Evolutionary conservation across 2,797 vertebrate species (phyloP), one percentile per base, ranked within the genome.

Genomic region (Danionella dracula): DNA sequence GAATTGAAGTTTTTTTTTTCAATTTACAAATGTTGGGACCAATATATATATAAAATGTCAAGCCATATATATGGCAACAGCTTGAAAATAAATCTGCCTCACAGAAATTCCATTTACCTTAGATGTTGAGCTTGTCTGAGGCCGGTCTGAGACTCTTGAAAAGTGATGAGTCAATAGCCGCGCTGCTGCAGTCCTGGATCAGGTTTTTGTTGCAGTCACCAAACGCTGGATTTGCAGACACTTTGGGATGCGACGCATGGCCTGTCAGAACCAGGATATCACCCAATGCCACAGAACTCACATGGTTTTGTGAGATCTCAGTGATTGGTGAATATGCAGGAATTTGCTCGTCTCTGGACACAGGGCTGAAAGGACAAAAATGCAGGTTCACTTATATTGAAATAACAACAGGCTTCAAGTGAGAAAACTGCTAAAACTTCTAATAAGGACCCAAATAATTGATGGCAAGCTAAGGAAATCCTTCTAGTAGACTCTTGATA

Each of bases 191-290:
- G 49, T 88, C 93, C 72, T 95, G 93, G 32, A 98, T 95, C 76
- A 91, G 89, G 83, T 99, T 99, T 90, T 95, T 95, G 89, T 99
- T 99, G 81, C 94, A 95, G 87, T 98, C 96, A 66, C 94, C 96
- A 29, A 96, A 83, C 10, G 50, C 50, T 6, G 58, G 81, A 9
- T 86, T 88, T 57, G 93, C 89, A 80, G 90, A 89, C 77, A 87
- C 87, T 81, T 91, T 93, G 64, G 92, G 83, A 83, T 91, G 96
- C 0, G 91, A 82, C 41, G 79, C 59, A 0, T 89, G 92, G 41
- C 86, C 85, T 10, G 94, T 93, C 53, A 94, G 89, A 79, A 93
- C 91, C 86, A 96, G 89, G 73, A 95, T 88, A 31, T 95, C 92
- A 76, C 93, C 92, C 75, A 97, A 85, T 34, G 91, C 89, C 75